Evolutionary conservation across 2,797 vertebrate genomes (phyloP).

Genomic region (Enteromius unitaeniatus): DNA sequence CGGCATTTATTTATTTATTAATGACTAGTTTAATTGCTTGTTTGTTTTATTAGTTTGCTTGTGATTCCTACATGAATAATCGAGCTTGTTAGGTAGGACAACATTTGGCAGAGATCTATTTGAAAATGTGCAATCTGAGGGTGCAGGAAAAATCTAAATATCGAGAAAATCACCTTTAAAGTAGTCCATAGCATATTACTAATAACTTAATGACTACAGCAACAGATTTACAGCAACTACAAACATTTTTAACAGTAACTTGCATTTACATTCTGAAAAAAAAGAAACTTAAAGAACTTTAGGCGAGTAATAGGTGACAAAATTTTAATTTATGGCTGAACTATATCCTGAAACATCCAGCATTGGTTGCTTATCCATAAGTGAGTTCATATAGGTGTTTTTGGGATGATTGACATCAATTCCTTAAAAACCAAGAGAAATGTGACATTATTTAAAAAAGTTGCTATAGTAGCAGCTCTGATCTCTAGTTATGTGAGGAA

Average conservation of each 20-base stretch:
- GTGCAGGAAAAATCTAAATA: too few relatives aligned
- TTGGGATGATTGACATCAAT: not conserved
- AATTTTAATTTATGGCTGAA: not conserved
- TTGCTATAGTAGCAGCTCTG: not conserved
- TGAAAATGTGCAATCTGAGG: too few relatives aligned
- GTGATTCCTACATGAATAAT: too few relatives aligned
- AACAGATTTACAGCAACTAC: not conserved
- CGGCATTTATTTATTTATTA: too few relatives aligned
- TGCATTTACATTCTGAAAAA: not conserved
- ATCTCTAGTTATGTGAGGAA: slow-evolving; percentile 56
- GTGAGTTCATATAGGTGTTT: not conserved
- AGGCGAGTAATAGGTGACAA: not conserved
- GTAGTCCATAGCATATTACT: too few relatives aligned
- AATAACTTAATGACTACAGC: too few relatives aligned
- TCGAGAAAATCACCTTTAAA: too few relatives aligned
- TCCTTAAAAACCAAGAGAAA: not conserved
- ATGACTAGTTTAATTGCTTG: too few relatives aligned
- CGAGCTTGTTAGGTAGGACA: too few relatives aligned
- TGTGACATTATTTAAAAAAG: not conserved
- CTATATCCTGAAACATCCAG: not conserved
- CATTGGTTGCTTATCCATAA: slow-evolving; percentile 2
- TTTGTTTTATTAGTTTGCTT: too few relatives aligned
- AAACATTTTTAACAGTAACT: not conserved
- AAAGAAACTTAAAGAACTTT: not conserved
- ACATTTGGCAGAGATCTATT: too few relatives aligned